Conservation (phyloP, 2,888 invertebrate species). For the Ophion slaviceki region DNA sequence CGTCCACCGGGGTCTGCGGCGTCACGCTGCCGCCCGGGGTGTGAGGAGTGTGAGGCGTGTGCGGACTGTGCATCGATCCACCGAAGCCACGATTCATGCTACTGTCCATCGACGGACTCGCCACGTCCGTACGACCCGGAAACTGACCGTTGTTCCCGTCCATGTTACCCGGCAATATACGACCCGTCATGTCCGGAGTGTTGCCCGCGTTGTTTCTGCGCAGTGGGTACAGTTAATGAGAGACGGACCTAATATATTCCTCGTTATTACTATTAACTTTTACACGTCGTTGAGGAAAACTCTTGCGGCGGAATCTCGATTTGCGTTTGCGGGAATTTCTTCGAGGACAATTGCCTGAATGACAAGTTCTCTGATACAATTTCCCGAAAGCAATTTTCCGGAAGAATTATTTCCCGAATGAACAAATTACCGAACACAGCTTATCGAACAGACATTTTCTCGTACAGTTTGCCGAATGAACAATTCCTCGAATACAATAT, state of each 20-base stretch:
- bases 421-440: too few species aligned
- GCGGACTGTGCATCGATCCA: conserved; percentile 81
- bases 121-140: conserved; percentile 79
- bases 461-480: too few species aligned
- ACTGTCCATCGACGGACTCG: conserved; percentile 82
- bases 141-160: conserved; percentile 78
- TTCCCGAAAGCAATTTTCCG: too few species aligned
- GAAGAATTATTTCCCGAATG: too few species aligned
- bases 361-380: too few species aligned
- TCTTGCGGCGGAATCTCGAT: not conserved
- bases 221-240: conserved; percentile 11
- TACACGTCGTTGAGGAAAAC: not conserved
- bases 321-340: too few species aligned
- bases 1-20: conserved; percentile 81
- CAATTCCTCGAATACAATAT: too few species aligned
- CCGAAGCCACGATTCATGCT: conserved; percentile 80
- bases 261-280: not conserved
- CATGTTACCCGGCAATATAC: conserved; percentile 78
- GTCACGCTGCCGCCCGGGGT: conserved; percentile 79
- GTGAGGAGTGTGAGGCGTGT: conserved; percentile 82
- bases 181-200: conserved; percentile 78
- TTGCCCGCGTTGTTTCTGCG: conserved; percentile 75
- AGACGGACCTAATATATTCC: not conserved
- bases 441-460: too few species aligned
- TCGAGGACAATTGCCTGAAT: too few species aligned